These are phyloP conservation scores for Cherax quadricarinatus DNA, from an alignment of 1,140 invertebrate genomes.

Conservation along the genomic window DNA sequence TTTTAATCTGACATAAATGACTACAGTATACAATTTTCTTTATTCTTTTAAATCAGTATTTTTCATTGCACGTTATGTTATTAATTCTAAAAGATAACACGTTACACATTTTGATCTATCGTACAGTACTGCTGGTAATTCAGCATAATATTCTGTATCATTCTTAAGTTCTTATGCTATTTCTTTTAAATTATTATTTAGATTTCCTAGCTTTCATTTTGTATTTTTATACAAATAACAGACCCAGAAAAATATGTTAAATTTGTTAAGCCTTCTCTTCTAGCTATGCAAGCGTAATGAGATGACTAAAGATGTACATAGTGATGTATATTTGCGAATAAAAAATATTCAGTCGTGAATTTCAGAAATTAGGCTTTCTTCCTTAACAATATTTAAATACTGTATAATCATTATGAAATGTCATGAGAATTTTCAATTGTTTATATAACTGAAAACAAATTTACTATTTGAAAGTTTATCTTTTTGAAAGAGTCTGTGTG, in stretches of 20 bases:
- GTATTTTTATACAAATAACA: neutral
- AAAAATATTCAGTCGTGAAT: neutral
- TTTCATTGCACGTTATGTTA: too few species aligned
- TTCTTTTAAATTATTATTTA: neutral
- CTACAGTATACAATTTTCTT: too few species aligned
- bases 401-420: neutral
- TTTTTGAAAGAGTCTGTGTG: neutral
- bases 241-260: neutral
- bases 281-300: slow-evolving; percentile 1
- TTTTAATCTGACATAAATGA: too few species aligned
- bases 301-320: neutral
- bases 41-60: too few species aligned
- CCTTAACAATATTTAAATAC: neutral
- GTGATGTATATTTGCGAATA: neutral
- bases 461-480: neutral
- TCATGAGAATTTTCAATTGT: neutral
- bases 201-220: neutral
- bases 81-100: too few species aligned
- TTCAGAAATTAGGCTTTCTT: neutral
- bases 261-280: neutral
- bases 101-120: too few species aligned
- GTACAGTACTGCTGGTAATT: too few species aligned
- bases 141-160: too few species aligned
- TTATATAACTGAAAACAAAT: neutral
- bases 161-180: neutral